phyloP scores from a whole-genome alignment of 2,888 invertebrate species.

The Ophion ventricosus region DNA sequence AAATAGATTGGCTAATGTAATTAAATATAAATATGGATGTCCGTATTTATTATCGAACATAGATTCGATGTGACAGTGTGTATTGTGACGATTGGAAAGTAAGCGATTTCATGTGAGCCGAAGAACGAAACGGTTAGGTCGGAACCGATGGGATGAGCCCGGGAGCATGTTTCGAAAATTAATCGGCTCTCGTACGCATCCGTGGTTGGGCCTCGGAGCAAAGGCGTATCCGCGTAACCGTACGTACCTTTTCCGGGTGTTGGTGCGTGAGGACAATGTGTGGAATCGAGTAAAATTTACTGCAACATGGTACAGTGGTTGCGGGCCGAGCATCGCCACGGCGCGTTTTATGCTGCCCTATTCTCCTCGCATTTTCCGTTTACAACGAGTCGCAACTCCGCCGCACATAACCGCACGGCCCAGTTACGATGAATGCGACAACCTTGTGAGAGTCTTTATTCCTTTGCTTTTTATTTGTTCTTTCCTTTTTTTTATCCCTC shows the following conservation, averaged over 20 bases:
- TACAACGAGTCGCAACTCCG: conserved; percentile 42
- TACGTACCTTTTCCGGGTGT: conserved; percentile 5
- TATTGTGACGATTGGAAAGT: not conserved
- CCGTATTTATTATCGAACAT: too few species aligned
- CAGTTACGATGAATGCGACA: conserved; percentile 44
- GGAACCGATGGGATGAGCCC: conserved; percentile 13
- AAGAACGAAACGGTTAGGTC: conserved; percentile 45
- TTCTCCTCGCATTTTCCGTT: conserved; percentile 63
- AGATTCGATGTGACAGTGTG: not conserved
- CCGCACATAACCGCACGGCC: conserved; percentile 12
- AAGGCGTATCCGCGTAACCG: not conserved
- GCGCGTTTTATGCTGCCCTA: conserved; percentile 49
- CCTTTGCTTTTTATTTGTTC: not conserved
- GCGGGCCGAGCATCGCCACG: conserved; percentile 41
- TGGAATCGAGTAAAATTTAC: conserved; percentile 63
- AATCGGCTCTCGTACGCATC: conserved; percentile 15
- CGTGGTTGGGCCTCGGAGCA: conserved; percentile 4
- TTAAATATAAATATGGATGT: too few species aligned
- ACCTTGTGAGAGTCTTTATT: conserved; percentile 34
- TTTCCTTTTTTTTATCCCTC: not conserved
- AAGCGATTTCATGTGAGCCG: not conserved
- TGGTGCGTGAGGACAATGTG: conserved; percentile 53
- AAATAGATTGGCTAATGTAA: too few species aligned
- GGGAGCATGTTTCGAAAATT: conserved; percentile 38
- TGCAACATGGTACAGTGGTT: conserved; percentile 63